Evolutionary conservation across 2,888 invertebrate species (phyloP), one percentile per base, ranked within the genome.

Genomic region (Thymelicus sylvestris): DNA sequence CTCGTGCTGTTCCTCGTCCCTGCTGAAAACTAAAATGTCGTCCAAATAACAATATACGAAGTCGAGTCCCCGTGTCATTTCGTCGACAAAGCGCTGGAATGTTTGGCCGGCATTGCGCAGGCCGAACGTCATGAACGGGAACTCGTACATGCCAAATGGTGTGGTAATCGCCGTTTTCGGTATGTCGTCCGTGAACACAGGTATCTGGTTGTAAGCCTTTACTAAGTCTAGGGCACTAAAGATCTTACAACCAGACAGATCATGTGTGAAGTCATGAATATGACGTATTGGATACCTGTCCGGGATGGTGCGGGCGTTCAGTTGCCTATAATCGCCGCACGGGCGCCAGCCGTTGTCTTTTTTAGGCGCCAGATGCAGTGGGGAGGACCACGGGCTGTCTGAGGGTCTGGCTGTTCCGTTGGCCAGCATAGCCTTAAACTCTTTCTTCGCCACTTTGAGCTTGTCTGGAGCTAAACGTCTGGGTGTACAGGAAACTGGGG

Each of bases 41-140:
- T 87, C 85, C 0, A 88, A 61, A 57, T 86, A 88, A 0, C 74
- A 65, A 67, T 77, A 84, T 7, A 13, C 47, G 39, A 74, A 77
- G 15, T 74, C 75, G 0, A 77, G 66, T 7, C 72, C 75, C 7
- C 73, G 24, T 0, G 59, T 50, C 24, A 76, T 47, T n/a, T 79
- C 76, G 61, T 86, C 80, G 12, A 89, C 80, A 59, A 86, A 85
- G 0, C 84, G 75, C 71, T 87, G 84, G 75, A 90, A 83, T 0
- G 86, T 85, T 73, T 89, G 85, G 2, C 83, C 83, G 0, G 89
- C 86, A 72, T 91, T 89, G 1, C 85, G 61, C 0, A 90, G 77
- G 0, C 88, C 87, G 39, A 87, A 88, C 0, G 76, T 74, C 81
- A 84, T 82, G 2, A 48, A 70, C 0, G 78, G 72, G 62, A 83